Conservation (phyloP, 2,113 vertebrate genomes). For the Mungos mungo region DNA sequence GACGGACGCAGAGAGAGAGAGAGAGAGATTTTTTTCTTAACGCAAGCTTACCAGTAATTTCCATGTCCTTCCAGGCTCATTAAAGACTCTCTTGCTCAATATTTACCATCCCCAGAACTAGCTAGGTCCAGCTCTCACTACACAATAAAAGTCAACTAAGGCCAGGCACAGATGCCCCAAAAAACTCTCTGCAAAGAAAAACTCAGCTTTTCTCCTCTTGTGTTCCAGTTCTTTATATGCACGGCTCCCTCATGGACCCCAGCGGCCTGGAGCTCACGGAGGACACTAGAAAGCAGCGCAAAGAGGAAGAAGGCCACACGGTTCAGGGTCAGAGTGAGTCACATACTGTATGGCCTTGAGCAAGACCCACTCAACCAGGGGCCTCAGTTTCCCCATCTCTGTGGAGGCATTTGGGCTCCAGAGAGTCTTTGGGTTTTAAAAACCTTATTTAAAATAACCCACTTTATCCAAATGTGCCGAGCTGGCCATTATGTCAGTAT, state of each 20-base stretch:
- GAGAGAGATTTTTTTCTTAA: neutral
- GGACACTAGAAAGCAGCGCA: neutral
- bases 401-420: neutral
- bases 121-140: neutral
- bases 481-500: neutral
- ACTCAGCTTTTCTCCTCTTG: neutral
- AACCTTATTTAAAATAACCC: neutral
- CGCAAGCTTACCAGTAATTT: neutral
- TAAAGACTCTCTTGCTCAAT: neutral
- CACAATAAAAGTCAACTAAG: neutral
- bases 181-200: neutral
- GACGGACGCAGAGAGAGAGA: too few species aligned
- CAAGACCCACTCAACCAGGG: neutral
- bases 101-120: neutral
- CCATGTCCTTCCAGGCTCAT: neutral
- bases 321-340: neutral
- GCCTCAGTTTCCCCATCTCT: neutral
- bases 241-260: neutral
- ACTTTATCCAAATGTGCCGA: neutral
- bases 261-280: neutral
- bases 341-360: neutral
- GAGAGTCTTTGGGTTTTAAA: neutral
- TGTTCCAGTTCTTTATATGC: accelerated
- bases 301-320: accelerated
- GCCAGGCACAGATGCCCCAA: neutral